A percentile compares a stretch with the other conserved stretches of the same genome.
Conservation (phyloP, 1,140 invertebrate species). For the Drosophila nannoptera region DNA sequence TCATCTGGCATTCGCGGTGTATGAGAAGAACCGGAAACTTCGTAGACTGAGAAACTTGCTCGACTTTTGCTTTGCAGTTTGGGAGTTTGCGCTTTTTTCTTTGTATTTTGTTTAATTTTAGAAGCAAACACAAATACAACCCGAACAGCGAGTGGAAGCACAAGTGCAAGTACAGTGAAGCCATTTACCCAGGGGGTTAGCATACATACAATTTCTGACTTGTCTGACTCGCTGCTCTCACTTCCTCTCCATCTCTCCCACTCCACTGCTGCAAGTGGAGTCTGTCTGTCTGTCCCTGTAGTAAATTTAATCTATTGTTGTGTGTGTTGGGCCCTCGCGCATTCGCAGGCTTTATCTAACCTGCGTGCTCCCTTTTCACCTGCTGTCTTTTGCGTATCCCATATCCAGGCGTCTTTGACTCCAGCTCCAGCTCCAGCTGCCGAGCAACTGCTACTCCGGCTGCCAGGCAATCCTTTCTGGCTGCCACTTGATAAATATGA, state of each 20-base stretch:
- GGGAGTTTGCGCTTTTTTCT: conserved; percentile 23
- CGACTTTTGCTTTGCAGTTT: conserved; percentile 21
- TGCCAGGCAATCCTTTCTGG: conserved; percentile 58
- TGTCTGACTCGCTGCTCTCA: neutral
- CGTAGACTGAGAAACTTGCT: conserved; percentile 48
- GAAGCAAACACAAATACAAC: conserved; percentile 63
- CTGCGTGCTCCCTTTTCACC: conserved; percentile 17
- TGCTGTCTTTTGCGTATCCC: conserved; percentile 12
- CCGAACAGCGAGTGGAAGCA: neutral
- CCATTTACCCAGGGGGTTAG: conserved; percentile 23
- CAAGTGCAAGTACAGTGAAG: conserved; percentile 44
- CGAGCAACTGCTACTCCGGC: neutral
- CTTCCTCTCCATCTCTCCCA: neutral
- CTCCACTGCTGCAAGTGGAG: neutral
- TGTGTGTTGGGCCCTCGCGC: conserved; percentile 17
- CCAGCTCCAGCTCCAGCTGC: neutral
- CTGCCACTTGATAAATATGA: conserved; percentile 71
- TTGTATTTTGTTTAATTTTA: conserved; percentile 68
- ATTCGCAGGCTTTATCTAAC: conserved; percentile 20
- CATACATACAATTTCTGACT: conserved; percentile 24
- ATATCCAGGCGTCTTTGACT: conserved; percentile 52
- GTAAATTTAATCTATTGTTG: conserved; percentile 67
- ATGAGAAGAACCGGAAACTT: conserved; percentile 52
- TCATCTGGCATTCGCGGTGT: neutral
- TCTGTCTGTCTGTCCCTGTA: conserved; percentile 10